These are phyloP conservation scores for Montipora capitata DNA, from an alignment of 92 coral and sea anemone genomes.

Conservation along the genomic window DNA sequence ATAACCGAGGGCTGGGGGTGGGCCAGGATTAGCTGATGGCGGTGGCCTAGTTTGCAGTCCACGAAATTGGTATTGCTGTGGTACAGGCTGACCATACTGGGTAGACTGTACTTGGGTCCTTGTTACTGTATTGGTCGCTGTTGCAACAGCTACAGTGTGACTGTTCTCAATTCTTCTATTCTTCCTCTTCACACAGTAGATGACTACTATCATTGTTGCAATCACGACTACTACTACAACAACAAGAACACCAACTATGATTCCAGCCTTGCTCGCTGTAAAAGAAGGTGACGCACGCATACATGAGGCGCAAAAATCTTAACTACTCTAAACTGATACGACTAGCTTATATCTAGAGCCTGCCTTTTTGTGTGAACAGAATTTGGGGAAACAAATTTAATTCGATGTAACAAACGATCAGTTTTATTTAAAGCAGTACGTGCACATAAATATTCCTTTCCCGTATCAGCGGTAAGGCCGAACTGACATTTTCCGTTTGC, in stretches of 20 bases:
- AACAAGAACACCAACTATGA: too few species aligned
- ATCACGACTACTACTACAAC: too few species aligned
- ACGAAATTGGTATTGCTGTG: slow-evolving; percentile 14
- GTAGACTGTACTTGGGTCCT: background rate
- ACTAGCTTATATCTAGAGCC: too few species aligned
- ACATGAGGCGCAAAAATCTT: too few species aligned
- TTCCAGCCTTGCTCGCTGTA: slow-evolving; percentile 5
- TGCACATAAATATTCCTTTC: too few species aligned
- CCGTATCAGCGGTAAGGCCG: too few species aligned
- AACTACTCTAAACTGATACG: too few species aligned
- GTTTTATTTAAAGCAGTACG: too few species aligned
- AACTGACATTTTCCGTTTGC: too few species aligned
- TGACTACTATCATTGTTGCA: slow-evolving; percentile 11
- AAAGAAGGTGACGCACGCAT: background rate
- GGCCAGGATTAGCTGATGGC: background rate
- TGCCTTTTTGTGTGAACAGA: too few species aligned
- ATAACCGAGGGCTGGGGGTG: background rate
- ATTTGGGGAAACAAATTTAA: too few species aligned
- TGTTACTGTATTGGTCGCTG: slow-evolving; percentile 29
- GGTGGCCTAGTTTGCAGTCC: slow-evolving; percentile 3
- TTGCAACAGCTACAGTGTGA: background rate
- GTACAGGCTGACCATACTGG: background rate
- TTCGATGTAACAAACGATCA: too few species aligned
- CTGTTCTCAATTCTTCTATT: slow-evolving; percentile 11
- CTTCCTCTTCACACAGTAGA: slow-evolving; percentile 42